phyloP scores from a whole-genome alignment of 2,113 vertebrate species.

The Cranoglanis bouderius region DNA sequence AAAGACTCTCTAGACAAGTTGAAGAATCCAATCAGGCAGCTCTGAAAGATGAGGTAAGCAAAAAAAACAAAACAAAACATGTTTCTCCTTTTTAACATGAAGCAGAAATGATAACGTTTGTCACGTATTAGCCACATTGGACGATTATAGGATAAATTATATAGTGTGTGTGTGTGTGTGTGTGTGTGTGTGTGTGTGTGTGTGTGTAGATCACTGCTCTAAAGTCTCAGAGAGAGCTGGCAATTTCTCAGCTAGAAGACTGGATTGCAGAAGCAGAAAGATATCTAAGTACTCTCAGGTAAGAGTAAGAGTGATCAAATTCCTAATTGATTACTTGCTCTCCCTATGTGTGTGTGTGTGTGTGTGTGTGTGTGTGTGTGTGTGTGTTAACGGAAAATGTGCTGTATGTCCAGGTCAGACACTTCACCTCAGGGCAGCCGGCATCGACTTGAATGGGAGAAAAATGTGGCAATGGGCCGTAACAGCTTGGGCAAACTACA shows the following conservation, averaged over 20 bases:
- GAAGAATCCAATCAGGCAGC: constrained; percentile 70
- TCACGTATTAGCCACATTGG: not conserved
- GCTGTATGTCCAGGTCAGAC: constrained; percentile 38
- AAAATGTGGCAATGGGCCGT: constrained; percentile 54
- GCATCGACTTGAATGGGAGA: constrained; percentile 64
- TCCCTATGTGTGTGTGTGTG: not conserved
- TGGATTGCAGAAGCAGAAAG: constrained; percentile 84
- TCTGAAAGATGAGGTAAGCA: constrained; percentile 49
- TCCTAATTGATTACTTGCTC: not conserved
- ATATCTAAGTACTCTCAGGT: constrained; percentile 81
- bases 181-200: constrained; percentile 34
- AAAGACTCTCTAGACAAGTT: constrained; percentile 67
- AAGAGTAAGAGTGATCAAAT: not conserved
- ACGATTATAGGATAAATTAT: not conserved
- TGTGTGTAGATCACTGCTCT: constrained; percentile 76
- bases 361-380: constrained; percentile 1
- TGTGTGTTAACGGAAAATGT: not conserved
- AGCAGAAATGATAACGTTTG: not conserved
- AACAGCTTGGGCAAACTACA: constrained; percentile 57
- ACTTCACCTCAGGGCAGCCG: constrained; percentile 55
- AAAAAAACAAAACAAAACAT: not conserved
- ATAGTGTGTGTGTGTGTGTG: not conserved
- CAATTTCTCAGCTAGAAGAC: constrained; percentile 80
- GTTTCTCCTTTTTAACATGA: not conserved
- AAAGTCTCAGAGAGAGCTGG: constrained; percentile 82